These are phyloP conservation scores for Helicoverpa zea DNA, from an alignment of 1,140 invertebrate genomes.

Conservation along the genomic window DNA sequence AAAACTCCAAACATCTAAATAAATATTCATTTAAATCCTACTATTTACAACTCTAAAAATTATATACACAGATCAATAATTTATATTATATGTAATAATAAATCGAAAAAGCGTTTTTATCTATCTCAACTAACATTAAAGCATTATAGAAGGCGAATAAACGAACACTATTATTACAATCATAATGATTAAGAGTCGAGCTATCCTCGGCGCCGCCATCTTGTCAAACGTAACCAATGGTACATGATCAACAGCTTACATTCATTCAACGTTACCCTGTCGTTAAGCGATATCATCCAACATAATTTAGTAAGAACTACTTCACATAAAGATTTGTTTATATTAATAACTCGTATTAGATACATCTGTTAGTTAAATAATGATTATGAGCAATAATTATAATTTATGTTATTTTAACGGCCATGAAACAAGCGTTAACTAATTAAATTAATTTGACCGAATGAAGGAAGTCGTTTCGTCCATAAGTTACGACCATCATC, in stretches of 20 bases:
- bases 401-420: conserved; percentile 20
- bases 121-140: conserved; percentile 74
- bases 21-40: conserved; percentile 70
- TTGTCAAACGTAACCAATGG: conserved; percentile 31
- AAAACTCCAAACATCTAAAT: conserved; percentile 61
- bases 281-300: conserved; percentile 60
- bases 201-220: conserved; percentile 21
- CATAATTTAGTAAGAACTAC: conserved; percentile 57
- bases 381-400: conserved; percentile 44
- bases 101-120: conserved; percentile 66
- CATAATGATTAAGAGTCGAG: conserved; percentile 58
- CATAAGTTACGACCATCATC: neutral
- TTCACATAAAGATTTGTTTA: conserved; percentile 48
- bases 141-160: conserved; percentile 81
- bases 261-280: conserved; percentile 65
- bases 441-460: neutral
- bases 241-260: conserved; percentile 18
- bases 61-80: conserved; percentile 80
- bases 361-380: conserved; percentile 40
- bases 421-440: conserved; percentile 36
- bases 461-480: neutral
- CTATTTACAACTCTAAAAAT: conserved; percentile 77
- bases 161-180: conserved; percentile 70
- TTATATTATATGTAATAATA: conserved; percentile 62
- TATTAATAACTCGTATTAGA: conserved; percentile 26